Percentiles rank a stretch among this genome's conserved stretches.
Conservation (phyloP, 2,888 invertebrate species). For the Temnothorax ravouxi region DNA sequence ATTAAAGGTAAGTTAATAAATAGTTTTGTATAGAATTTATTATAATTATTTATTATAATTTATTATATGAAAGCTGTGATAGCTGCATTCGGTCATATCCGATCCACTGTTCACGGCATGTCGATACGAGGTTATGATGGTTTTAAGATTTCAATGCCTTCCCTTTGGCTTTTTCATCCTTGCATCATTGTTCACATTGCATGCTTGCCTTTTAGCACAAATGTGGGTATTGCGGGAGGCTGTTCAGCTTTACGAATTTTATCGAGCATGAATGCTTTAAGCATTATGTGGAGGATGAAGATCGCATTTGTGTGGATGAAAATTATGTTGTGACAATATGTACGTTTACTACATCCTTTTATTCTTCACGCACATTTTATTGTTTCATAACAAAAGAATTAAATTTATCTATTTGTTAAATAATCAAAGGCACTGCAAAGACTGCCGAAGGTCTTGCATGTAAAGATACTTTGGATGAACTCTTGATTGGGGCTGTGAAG, state of each 20-base stretch:
- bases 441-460: background rate
- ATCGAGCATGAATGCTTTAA: constrained; percentile 7
- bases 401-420: background rate
- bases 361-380: background rate
- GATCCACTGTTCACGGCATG: background rate
- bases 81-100: background rate
- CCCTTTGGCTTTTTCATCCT: background rate
- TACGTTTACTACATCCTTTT: background rate
- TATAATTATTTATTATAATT: background rate
- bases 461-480: background rate
- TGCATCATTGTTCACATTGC: background rate
- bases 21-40: background rate
- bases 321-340: constrained; percentile 15
- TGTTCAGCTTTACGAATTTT: background rate
- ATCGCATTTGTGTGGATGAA: background rate
- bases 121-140: background rate
- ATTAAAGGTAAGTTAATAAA: background rate
- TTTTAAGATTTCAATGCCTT: background rate
- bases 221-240: background rate
- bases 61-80: background rate
- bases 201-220: constrained; percentile 10
- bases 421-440: background rate
- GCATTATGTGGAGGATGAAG: background rate
- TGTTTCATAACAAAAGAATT: background rate
- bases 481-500: constrained; percentile 5